A percentile compares a stretch with the other conserved stretches of the same genome.
Conservation (phyloP, 2,113 vertebrate genomes). For the Siphamia tubifer region DNA sequence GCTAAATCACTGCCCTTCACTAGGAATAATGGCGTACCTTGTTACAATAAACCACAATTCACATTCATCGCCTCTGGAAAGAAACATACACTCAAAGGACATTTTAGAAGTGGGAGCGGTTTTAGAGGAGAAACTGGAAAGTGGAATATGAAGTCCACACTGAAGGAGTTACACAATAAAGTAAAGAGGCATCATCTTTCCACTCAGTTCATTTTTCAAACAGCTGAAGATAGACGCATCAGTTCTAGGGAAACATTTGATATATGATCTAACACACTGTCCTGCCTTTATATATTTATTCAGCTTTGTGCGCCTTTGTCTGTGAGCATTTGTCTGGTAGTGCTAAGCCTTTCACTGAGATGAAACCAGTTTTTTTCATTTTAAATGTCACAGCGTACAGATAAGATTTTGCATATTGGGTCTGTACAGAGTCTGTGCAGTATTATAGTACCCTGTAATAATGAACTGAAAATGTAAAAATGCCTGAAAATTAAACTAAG, state of each 20-base stretch:
- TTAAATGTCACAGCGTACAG: background rate
- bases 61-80: slow-evolving; percentile 10
- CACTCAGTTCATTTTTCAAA: slow-evolving; percentile 20
- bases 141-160: background rate
- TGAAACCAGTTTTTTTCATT: background rate
- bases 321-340: background rate
- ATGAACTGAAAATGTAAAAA: no score
- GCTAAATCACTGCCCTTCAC: slow-evolving; percentile 10
- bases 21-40: slow-evolving; percentile 1
- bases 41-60: slow-evolving; percentile 1
- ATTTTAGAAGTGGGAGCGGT: background rate
- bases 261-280: background rate
- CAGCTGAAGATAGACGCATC: background rate
- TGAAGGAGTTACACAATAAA: background rate
- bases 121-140: background rate
- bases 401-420: background rate
- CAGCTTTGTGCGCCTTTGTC: background rate
- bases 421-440: no score
- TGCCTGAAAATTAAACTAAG: no score
- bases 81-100: slow-evolving; percentile 24
- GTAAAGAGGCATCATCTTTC: background rate
- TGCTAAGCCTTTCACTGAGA: background rate
- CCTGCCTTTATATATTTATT: slow-evolving; percentile 3
- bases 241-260: slow-evolving; percentile 1
- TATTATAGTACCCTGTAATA: no score